phyloP scores from a whole-genome alignment of 2,888 invertebrate genomes.

The Acrobasis consociella region DNA sequence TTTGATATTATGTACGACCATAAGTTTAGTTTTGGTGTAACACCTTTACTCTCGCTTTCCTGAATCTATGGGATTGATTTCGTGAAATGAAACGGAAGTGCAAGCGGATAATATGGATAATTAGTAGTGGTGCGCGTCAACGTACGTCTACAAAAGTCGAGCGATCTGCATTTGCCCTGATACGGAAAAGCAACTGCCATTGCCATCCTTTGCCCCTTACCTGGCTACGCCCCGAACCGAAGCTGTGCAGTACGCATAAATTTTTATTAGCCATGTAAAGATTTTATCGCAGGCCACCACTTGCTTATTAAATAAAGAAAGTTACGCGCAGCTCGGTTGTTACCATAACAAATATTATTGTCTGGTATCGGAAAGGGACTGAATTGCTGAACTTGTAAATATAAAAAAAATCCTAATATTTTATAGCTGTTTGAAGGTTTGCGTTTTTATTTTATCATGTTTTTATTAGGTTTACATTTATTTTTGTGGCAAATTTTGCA shows the following conservation, averaged over 20 bases:
- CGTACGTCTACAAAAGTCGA: neutral
- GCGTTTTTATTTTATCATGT: neutral
- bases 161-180: neutral
- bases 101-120: too few relatives aligned
- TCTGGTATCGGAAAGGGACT: conserved; percentile 12
- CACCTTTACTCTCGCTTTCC: too few relatives aligned
- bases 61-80: too few relatives aligned
- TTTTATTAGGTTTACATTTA: too few relatives aligned
- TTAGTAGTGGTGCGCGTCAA: neutral
- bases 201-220: neutral
- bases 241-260: conserved; percentile 41
- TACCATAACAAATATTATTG: conserved; percentile 29
- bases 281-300: conserved; percentile 50
- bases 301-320: conserved; percentile 58
- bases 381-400: conserved; percentile 16
- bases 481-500: too few relatives aligned
- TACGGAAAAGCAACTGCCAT: neutral
- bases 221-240: conserved; percentile 23
- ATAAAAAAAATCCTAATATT: conserved; percentile 16
- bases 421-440: neutral
- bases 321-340: conserved; percentile 39
- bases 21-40: too few relatives aligned
- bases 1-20: too few relatives aligned
- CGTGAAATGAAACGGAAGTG: too few relatives aligned
- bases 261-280: conserved; percentile 50